Evolutionary conservation across 2,797 vertebrate species (phyloP).

Genomic region (Poeciliopsis gracilis): DNA sequence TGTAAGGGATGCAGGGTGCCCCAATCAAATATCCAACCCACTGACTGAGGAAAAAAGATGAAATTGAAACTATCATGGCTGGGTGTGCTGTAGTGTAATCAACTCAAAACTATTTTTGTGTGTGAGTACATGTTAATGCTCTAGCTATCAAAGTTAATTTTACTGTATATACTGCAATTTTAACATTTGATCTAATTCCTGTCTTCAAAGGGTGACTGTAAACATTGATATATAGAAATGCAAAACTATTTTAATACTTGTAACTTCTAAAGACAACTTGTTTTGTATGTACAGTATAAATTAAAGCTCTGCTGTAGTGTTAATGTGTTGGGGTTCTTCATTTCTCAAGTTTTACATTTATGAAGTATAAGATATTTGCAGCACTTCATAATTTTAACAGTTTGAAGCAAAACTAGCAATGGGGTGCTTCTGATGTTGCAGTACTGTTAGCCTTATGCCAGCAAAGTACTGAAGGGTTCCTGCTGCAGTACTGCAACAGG

Average conservation of each 20-base stretch:
- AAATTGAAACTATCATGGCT: slow-evolving; percentile 5
- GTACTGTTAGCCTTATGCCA: background rate
- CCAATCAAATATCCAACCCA: slow-evolving; percentile 1
- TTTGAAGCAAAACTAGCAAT: background rate
- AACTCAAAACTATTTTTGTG: slow-evolving; percentile 22
- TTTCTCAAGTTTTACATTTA: slow-evolving; percentile 22
- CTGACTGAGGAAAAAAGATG: slow-evolving; percentile 1
- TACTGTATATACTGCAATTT: slow-evolving; percentile 70
- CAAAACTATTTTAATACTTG: slow-evolving; percentile 78
- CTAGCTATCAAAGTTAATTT: slow-evolving; percentile 55
- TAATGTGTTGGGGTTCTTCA: slow-evolving; percentile 50
- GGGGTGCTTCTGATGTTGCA: background rate
- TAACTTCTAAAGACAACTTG: slow-evolving; percentile 73
- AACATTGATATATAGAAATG: slow-evolving; percentile 77
- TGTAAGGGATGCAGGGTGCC: background rate
- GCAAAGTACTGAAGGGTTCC: background rate
- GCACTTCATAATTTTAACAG: background rate
- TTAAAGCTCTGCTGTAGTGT: slow-evolving; percentile 78
- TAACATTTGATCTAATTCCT: slow-evolving; percentile 62
- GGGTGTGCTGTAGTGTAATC: slow-evolving; percentile 28
- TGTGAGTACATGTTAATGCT: slow-evolving; percentile 41
- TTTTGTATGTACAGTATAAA: slow-evolving; percentile 80
- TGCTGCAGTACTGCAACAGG: background rate
- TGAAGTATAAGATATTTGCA: background rate
- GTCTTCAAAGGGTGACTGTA: slow-evolving; percentile 67